Percentiles rank a stretch among this genome's conserved stretches.
phyloP scores from a whole-genome alignment of 1,140 invertebrate genomes.

The Marisa cornuarietis region DNA sequence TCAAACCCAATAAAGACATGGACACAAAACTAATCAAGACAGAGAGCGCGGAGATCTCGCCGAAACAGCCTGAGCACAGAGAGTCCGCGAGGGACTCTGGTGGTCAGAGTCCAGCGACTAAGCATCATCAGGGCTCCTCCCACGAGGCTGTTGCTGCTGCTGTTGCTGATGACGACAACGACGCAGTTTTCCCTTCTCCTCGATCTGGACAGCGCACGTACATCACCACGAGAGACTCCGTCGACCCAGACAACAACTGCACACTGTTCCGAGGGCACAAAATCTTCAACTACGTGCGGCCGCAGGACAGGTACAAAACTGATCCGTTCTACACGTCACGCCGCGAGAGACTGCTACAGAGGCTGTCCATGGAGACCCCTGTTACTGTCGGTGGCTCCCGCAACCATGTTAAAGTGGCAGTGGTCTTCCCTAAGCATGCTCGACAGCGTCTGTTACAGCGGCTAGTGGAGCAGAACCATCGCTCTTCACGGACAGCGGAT shows the following conservation, averaged over 20 bases:
- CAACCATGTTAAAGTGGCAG: neutral
- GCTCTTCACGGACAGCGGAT: neutral
- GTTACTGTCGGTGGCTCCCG: slow-evolving; percentile 4
- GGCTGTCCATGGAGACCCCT: slow-evolving; percentile 12
- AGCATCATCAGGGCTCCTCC: too few relatives aligned
- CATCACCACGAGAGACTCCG: neutral
- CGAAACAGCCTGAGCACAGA: too few relatives aligned
- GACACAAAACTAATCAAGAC: too few relatives aligned
- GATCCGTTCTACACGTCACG: slow-evolving; percentile 11
- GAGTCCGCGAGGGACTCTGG: too few relatives aligned
- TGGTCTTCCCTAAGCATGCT: slow-evolving; percentile 10
- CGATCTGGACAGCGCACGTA: neutral
- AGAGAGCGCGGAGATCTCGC: too few relatives aligned
- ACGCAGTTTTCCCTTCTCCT: neutral
- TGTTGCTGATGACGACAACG: too few relatives aligned
- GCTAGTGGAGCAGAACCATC: slow-evolving; percentile 15
- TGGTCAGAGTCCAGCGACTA: too few relatives aligned
- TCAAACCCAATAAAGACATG: too few relatives aligned
- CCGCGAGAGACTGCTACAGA: neutral
- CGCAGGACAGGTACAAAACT: slow-evolving; percentile 1
- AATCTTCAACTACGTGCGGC: slow-evolving; percentile 19
- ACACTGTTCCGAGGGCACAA: slow-evolving; percentile 5
- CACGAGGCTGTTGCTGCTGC: too few relatives aligned
- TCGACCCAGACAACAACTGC: neutral
- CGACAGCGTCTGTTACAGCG: slow-evolving; percentile 7